These are phyloP conservation scores for Sebastes elongatus DNA, from an alignment of 2,797 vertebrate genomes.

Conservation along the genomic window DNA sequence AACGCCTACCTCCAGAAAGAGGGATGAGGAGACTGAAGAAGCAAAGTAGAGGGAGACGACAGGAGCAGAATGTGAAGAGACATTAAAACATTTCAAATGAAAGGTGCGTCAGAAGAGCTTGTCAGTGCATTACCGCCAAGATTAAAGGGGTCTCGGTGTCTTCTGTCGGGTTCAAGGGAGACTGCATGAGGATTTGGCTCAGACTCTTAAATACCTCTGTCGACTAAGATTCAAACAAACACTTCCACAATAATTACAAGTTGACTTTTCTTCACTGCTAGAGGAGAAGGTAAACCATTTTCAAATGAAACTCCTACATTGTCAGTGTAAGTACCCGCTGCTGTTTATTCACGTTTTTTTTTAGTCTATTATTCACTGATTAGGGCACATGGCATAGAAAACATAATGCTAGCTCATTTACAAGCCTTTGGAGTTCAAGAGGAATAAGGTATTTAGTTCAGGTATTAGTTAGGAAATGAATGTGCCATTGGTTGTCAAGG, in stretches of 20 bases:
- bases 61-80: conserved; percentile 74
- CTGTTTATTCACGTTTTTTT: conserved; percentile 61
- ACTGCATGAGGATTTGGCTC: conserved; percentile 80
- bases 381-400: conserved; percentile 47
- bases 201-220: conserved; percentile 81
- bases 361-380: conserved; percentile 64
- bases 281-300: conserved; percentile 59
- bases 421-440: conserved; percentile 48
- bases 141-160: conserved; percentile 82
- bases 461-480: conserved; percentile 76
- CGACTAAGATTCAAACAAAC: conserved; percentile 81
- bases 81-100: conserved; percentile 81
- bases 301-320: conserved; percentile 67
- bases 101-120: conserved; percentile 78
- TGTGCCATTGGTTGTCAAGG: conserved; percentile 64
- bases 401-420: conserved; percentile 49
- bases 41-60: conserved; percentile 55
- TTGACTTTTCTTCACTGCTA: conserved; percentile 72
- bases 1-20: conserved; percentile 54
- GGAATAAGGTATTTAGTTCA: conserved; percentile 72
- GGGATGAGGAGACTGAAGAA: conserved; percentile 50
- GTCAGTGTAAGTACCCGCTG: conserved; percentile 61
- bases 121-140: conserved; percentile 78
- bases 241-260: conserved; percentile 83
- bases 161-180: conserved; percentile 80